phyloP scores from a whole-genome alignment of 2,113 vertebrate species.

The Sciurus niger region DNA sequence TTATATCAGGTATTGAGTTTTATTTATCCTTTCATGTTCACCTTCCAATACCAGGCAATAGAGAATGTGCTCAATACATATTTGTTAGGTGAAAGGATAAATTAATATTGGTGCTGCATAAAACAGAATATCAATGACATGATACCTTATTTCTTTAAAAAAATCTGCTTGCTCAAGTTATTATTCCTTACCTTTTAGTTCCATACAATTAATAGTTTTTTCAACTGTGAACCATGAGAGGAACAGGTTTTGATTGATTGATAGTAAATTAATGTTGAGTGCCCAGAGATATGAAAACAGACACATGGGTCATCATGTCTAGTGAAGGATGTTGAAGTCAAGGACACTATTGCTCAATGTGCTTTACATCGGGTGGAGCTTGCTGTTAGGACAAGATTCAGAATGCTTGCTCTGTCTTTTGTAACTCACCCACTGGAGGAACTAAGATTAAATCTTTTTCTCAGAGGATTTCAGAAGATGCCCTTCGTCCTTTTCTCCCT shows the following conservation, averaged over 20 bases:
- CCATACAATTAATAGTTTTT: not conserved
- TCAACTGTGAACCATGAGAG: not conserved
- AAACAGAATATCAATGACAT: not conserved
- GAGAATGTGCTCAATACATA: not conserved
- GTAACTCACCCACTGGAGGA: not conserved
- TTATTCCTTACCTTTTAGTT: not conserved
- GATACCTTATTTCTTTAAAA: not conserved
- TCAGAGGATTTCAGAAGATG: not conserved
- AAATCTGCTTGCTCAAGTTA: not conserved
- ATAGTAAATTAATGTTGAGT: not conserved
- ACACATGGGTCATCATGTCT: not conserved
- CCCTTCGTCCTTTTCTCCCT: too few relatives aligned
- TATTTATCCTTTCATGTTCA: conserved; percentile 11
- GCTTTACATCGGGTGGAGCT: too few relatives aligned
- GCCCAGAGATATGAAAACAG: not conserved
- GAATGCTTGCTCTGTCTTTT: not conserved
- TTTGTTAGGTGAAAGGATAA: not conserved
- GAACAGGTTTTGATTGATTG: too few relatives aligned
- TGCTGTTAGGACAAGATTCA: too few relatives aligned
- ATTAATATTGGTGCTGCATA: not conserved
- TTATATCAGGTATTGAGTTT: too few relatives aligned
- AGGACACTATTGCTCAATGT: not conserved
- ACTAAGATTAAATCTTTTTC: not conserved
- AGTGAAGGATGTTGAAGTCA: not conserved
- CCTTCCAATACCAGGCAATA: not conserved